Conservation (phyloP, 2,888 invertebrate species). For the Tachina lurida region DNA sequence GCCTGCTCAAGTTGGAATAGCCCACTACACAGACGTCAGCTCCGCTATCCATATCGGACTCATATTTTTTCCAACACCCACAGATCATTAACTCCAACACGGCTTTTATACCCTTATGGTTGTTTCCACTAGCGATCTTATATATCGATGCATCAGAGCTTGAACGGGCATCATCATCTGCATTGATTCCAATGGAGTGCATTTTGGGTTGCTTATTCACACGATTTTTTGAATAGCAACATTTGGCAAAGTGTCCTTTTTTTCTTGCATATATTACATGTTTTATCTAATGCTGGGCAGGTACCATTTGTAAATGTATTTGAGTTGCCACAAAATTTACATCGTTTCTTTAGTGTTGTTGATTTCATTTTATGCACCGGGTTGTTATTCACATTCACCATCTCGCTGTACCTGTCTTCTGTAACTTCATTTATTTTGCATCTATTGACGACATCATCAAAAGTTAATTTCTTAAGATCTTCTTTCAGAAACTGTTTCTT, state of each 20-base stretch:
- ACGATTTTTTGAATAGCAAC: conserved; percentile 17
- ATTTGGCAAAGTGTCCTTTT: conserved; percentile 27
- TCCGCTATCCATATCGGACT: conserved; percentile 30
- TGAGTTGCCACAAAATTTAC: conserved; percentile 1
- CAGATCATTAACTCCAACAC: too few species aligned
- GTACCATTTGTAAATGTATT: conserved; percentile 11
- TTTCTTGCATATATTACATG: too few species aligned
- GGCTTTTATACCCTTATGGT: too few species aligned
- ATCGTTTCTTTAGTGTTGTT: not conserved
- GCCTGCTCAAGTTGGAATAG: too few species aligned
- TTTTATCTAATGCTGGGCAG: conserved; percentile 12
- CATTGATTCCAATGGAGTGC: not conserved
- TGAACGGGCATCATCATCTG: not conserved
- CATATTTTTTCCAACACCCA: conserved; percentile 7
- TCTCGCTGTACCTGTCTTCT: conserved; percentile 14
- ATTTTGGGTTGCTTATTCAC: not conserved
- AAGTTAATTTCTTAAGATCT: conserved; percentile 20
- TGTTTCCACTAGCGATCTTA: too few species aligned
- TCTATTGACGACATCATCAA: conserved; percentile 23
- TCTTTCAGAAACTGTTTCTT: conserved; percentile 30
- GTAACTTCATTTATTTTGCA: too few species aligned
- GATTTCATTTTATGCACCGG: conserved; percentile 18
- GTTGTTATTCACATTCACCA: too few species aligned
- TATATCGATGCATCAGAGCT: conserved; percentile 8
- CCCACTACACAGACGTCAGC: conserved; percentile 33